Conservation (phyloP, 1,140 invertebrate genomes). For the Diachasma alloeum region DNA sequence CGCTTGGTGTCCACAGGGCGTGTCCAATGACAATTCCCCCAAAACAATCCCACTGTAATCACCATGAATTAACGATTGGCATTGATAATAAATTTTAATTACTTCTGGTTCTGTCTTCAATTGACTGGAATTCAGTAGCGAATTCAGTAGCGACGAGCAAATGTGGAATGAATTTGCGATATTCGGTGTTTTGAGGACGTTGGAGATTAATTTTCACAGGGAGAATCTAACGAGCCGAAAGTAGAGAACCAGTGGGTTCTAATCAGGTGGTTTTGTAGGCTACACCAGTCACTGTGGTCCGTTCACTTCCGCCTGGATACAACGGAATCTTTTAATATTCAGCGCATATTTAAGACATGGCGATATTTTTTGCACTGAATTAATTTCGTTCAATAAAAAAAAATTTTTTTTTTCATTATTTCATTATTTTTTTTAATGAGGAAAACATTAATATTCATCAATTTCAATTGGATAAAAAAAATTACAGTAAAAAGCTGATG, state of each 20-base stretch:
- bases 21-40: background rate
- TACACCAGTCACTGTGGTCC: background rate
- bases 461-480: too few relatives aligned
- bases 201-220: conserved; percentile 14
- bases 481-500: too few relatives aligned
- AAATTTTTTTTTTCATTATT: too few relatives aligned
- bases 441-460: too few relatives aligned
- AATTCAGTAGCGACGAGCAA: too few relatives aligned
- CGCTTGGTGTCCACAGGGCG: background rate
- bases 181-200: background rate
- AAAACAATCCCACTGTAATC: background rate
- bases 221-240: conserved; percentile 15
- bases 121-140: too few relatives aligned
- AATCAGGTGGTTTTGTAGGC: conserved; percentile 18
- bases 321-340: background rate
- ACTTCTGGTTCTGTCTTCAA: background rate
- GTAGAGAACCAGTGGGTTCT: conserved; percentile 7
- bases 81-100: too few relatives aligned
- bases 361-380: too few relatives aligned
- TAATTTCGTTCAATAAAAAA: too few relatives aligned
- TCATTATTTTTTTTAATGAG: too few relatives aligned
- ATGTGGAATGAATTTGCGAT: too few relatives aligned
- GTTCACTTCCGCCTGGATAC: conserved; percentile 27
- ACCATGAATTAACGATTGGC: background rate
- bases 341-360: too few relatives aligned